These are phyloP conservation scores for Laothoe populi DNA, from an alignment of 2,888 invertebrate genomes.

Conservation along the genomic window DNA sequence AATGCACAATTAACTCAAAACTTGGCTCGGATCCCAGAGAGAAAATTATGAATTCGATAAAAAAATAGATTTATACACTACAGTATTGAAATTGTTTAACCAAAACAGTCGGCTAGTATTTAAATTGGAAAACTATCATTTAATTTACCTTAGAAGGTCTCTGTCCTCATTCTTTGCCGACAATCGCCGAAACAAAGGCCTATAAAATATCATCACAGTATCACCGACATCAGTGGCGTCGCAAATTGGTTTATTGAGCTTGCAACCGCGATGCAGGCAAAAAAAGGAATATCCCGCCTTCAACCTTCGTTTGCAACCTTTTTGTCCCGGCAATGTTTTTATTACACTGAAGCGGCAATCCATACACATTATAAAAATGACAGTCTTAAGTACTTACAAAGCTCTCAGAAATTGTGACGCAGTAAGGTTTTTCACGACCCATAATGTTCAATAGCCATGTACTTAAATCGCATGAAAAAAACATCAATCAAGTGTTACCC, in stretches of 20 bases:
- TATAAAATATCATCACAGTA: constrained; percentile 47
- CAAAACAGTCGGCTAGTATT: background rate
- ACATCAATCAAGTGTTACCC: background rate
- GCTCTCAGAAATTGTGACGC: constrained; percentile 10
- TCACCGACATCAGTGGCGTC: constrained; percentile 44
- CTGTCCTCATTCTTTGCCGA: constrained; percentile 25
- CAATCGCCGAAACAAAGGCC: constrained; percentile 44
- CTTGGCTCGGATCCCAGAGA: too few relatives aligned
- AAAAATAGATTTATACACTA: background rate
- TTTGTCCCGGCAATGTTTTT: constrained; percentile 38
- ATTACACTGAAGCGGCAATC: constrained; percentile 38
- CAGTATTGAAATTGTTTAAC: constrained; percentile 11
- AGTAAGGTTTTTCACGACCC: constrained; percentile 6
- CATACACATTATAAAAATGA: constrained; percentile 41
- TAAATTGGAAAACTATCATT: constrained; percentile 29
- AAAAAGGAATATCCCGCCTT: constrained; percentile 46
- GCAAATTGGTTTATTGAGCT: constrained; percentile 80
- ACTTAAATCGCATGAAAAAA: constrained; percentile 17
- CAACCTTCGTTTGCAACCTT: constrained; percentile 36
- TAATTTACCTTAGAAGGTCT: constrained; percentile 27
- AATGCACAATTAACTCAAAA: too few relatives aligned
- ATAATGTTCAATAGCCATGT: background rate
- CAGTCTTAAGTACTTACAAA: constrained; percentile 27
- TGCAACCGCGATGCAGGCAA: constrained; percentile 61
- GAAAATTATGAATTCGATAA: too few relatives aligned